phyloP scores from a whole-genome alignment of 2,113 vertebrate species.

The Sitta europaea region DNA sequence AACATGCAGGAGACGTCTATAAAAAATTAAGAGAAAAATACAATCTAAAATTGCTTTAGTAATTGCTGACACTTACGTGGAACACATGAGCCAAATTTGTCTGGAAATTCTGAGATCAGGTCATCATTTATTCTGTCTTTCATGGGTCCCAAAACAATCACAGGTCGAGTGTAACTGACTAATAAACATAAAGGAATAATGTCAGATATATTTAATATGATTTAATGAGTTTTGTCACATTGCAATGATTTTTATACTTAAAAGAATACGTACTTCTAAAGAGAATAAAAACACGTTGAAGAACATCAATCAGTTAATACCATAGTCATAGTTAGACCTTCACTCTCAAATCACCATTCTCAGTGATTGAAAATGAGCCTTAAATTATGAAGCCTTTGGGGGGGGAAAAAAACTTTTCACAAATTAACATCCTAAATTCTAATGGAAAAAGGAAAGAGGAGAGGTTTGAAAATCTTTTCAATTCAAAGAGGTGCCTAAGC shows the following conservation, averaged over 20 bases:
- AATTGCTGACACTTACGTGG: slow-evolving; percentile 84
- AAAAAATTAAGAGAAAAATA: background rate
- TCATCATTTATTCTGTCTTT: slow-evolving; percentile 98
- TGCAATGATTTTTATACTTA: background rate
- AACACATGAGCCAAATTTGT: slow-evolving; percentile 97
- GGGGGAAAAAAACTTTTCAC: background rate
- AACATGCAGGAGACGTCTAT: background rate
- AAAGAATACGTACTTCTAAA: background rate
- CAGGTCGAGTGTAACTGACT: slow-evolving; percentile 94
- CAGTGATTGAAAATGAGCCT: background rate
- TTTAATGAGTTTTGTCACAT: background rate
- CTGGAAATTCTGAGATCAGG: slow-evolving; percentile 96
- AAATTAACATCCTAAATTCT: background rate
- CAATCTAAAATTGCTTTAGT: background rate
- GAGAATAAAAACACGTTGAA: background rate
- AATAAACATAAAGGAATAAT: slow-evolving; percentile 23
- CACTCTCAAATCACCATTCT: background rate
- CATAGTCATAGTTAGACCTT: background rate
- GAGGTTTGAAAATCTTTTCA: background rate
- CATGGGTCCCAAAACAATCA: slow-evolving; percentile 97
- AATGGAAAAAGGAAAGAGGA: background rate
- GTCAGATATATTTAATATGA: background rate
- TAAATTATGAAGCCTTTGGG: background rate
- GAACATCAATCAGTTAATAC: background rate
- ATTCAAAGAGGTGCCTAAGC: background rate